Conservation (phyloP, 1,140 invertebrate genomes). For the Drosophila mojavensis region DNA sequence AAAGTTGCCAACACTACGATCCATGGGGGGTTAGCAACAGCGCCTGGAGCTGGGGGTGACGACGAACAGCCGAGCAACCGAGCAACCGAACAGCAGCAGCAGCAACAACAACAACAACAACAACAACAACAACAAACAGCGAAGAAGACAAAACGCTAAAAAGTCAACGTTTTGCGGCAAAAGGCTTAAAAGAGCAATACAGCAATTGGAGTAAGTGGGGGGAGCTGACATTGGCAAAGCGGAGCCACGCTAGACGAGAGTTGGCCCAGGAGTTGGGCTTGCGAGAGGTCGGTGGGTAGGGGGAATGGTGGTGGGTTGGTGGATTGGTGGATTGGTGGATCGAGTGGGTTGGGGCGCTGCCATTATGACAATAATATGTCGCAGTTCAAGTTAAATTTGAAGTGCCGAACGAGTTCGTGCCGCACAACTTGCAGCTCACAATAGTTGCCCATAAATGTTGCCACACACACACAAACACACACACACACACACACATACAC, state of each 20-base stretch:
- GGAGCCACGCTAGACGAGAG: not conserved
- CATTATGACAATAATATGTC: constrained; percentile 78
- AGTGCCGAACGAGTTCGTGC: constrained; percentile 45
- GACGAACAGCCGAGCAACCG: not conserved
- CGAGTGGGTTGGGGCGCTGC: not conserved
- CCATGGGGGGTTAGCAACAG: constrained; percentile 1
- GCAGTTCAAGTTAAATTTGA: constrained; percentile 58
- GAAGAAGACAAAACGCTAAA: constrained; percentile 75
- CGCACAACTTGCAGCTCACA: constrained; percentile 39
- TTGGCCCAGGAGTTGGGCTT: not conserved
- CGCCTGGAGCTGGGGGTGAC: not conserved
- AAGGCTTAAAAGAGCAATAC: constrained; percentile 48
- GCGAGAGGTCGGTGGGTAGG: not conserved
- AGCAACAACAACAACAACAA: constrained; percentile 7
- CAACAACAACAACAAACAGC: constrained; percentile 1
- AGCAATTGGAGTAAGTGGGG: not conserved
- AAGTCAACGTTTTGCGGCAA: constrained; percentile 68
- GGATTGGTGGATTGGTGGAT: not conserved
- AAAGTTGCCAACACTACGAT: constrained; percentile 76
- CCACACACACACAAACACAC: not conserved
- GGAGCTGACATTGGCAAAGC: too few relatives aligned
- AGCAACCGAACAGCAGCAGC: not conserved
- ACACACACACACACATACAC: not conserved
- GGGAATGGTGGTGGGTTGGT: not conserved
- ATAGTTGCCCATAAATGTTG: constrained; percentile 33